Evolutionary conservation across 2,888 invertebrate species (phyloP), one percentile per base, ranked within the genome.

Genomic region (Plebejus argus): DNA sequence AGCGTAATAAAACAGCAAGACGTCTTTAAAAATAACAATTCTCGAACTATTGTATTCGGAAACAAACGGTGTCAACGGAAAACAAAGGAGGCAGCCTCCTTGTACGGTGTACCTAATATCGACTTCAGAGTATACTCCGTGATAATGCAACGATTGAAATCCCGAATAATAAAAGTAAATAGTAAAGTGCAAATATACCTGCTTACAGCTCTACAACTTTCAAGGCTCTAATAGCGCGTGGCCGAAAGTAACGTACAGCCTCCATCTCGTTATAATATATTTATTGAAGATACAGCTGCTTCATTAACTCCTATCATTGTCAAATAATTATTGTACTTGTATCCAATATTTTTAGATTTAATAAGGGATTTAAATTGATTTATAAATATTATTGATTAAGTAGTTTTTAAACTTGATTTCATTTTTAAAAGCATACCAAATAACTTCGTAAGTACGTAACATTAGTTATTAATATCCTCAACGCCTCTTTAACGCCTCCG

Each of bases 61-160:
- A 87, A 88, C 87, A 88, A 89, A 89, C 86, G 86, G 86, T 88
- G 88, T 87, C 86, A 87, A 87, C 86, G 86, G 86, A 88, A 88
- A 90, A 89, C 89, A 89, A 88, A 87, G 84, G 87, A 83, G 20
- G 39, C 23, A 78, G 77, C 70, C 85, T 85, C 84, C 85, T 84
- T 85, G 85, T n/a, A n/a, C n/a, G n/a, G n/a, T n/a, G n/a, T 84
- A 84, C 86, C 87, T 80, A 86, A 85, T 84, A 85, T 79, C 78
- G 76, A 72, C 78, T 71, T 71, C 56, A 56, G 56, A 23, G 53
- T 56, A 56, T 58, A 39, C n/a, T 39, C 12, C 8, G n/a, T 20
- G 71, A 39, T 71, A 71, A 71, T 18, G 70, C 70, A 70, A 35
- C 71, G 39, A 71, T 71, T 71, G 39, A 39, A 71, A 66, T 23